A percentile compares a stretch with the other conserved stretches of the same genome.
These are phyloP conservation scores for Shargacucullia verbasci DNA, from an alignment of 2,888 invertebrate genomes.

Conservation along the genomic window DNA sequence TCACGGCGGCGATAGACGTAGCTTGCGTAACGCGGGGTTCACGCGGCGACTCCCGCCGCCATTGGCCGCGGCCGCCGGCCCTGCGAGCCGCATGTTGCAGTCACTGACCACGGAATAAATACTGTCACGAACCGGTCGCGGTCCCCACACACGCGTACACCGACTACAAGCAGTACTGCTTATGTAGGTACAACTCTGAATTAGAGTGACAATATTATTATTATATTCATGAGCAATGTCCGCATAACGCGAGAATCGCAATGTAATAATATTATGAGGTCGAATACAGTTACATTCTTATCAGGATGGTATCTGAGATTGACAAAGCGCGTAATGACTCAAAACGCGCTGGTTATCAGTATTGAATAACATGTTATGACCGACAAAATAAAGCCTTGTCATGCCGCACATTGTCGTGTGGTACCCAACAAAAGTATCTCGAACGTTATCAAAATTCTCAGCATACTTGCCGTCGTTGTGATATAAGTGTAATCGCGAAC, in stretches of 20 bases:
- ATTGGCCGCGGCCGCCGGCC: constrained; percentile 37
- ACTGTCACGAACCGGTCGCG: constrained; percentile 52
- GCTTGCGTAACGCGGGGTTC: constrained; percentile 35
- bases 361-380: background rate
- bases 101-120: constrained; percentile 41
- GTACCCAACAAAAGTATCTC: background rate
- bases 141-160: constrained; percentile 32
- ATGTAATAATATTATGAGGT: background rate
- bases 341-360: background rate
- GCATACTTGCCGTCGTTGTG: background rate
- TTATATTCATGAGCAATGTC: background rate
- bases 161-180: constrained; percentile 3
- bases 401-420: background rate
- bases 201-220: background rate
- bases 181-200: constrained; percentile 6
- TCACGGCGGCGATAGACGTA: constrained; percentile 13
- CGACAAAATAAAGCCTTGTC: background rate
- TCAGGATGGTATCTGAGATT: background rate
- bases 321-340: background rate
- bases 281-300: background rate
- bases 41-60: constrained; percentile 24
- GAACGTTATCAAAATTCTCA: constrained; percentile 15
- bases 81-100: constrained; percentile 15
- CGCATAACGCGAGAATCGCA: background rate
- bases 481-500: constrained; percentile 13